Conservation (phyloP, 2,113 vertebrate species). For the Recurvirostra avosetta region DNA sequence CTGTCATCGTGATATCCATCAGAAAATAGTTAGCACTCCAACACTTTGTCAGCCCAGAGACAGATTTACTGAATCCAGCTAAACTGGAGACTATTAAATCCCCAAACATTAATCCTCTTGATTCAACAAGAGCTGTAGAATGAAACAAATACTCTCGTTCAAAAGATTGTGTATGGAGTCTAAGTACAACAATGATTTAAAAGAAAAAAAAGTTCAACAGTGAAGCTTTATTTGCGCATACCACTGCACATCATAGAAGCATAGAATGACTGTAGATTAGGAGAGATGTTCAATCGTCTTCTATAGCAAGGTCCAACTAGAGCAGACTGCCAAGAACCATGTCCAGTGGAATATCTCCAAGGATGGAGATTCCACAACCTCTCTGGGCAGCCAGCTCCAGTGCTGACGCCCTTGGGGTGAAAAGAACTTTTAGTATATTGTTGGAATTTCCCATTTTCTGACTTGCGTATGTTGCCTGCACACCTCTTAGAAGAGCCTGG, state of each 20-base stretch:
- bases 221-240: background rate
- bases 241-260: background rate
- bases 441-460: background rate
- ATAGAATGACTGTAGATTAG: background rate
- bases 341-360: background rate
- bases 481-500: background rate
- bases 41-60: background rate
- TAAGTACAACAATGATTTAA: background rate
- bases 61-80: slow-evolving; percentile 24
- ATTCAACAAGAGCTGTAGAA: slow-evolving; percentile 3
- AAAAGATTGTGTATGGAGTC: background rate
- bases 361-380: background rate
- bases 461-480: background rate
- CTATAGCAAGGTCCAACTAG: background rate
- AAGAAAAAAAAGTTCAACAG: background rate
- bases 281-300: background rate
- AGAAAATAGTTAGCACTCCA: background rate
- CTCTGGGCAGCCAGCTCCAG: background rate
- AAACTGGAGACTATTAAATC: background rate
- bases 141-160: background rate
- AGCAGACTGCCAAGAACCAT: background rate
- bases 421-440: background rate
- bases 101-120: slow-evolving; percentile 9
- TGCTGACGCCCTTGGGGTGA: fast-evolving
- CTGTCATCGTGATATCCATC: background rate